Base-by-base conservation (phyloP, 1,140 invertebrate genomes). In the Steinernema khuongi region DNA sequence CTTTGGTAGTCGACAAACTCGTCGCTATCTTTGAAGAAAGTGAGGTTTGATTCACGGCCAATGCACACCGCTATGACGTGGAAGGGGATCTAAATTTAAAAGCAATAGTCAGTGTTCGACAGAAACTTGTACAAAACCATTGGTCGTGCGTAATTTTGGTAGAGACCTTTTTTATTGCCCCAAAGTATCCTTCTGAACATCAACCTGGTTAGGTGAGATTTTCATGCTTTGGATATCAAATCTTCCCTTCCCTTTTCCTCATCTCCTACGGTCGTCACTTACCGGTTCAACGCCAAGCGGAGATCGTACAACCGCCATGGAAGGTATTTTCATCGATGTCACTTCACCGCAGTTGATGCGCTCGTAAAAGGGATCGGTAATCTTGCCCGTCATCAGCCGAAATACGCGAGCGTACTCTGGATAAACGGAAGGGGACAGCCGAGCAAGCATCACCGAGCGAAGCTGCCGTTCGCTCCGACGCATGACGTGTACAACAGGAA, bases 401-500 rank as follows among this genome's bases (percentile, higher is more conserved):
- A 76, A 84, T 33, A 84, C 75, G 17, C 71, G 33, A 0, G 76
- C 71, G 74, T 83, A 83, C 66, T 83, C 82, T 1, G 83, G 80
- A 70, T 83, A 83, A 30, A 85, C 71, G 41, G 72, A 68, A 26
- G 80, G 28, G 1, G 83, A 84, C 4, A 83, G 79, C n/a, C 81
- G 74, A 0, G 82, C 74, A 4, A 83, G 67, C 77, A 84, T 67
- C 72, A 43, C 66, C 82, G 80, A 73, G 66, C 77, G 77, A 28
- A 85, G 36, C 70, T 85, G 76, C 22, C 72, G 72, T 11, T 85
- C 81, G 29, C 36, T 80, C 17, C 81, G 69, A 36, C 83, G 67
- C 26, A 83, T 75, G 4, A 83, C 69, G 67, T 83, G 82, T 14
- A 83, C 22, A n/a, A 83, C 82, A 17, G 79, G 81, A 29, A 81